Evolutionary conservation across 2,888 invertebrate species (phyloP).

Genomic region (Oscheius sp.): DNA sequence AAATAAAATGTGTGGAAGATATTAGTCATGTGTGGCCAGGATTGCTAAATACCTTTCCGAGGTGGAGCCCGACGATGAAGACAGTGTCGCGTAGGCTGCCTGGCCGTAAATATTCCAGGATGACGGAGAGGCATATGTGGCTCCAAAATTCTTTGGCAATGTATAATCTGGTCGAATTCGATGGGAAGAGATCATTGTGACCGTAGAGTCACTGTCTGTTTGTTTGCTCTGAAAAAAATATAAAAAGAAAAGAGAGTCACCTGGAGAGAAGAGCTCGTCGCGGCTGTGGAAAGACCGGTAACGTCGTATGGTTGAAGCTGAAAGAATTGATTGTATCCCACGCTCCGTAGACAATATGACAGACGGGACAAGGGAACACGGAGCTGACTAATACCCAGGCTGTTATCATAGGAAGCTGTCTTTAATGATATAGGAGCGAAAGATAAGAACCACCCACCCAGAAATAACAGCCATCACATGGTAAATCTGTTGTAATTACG

Average conservation of each 20-base stretch:
- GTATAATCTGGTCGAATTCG: conserved; percentile 16
- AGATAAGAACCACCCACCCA: conserved; percentile 23
- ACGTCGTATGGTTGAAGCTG: conserved; percentile 21
- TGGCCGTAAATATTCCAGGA: conserved; percentile 12
- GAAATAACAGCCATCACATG: background rate
- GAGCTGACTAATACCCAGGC: conserved; percentile 17
- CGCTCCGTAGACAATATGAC: conserved; percentile 19
- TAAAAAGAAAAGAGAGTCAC: conserved; percentile 3
- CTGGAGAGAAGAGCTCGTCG: conserved; percentile 15
- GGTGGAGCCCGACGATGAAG: background rate
- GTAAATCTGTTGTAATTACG: background rate
- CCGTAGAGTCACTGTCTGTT: conserved; percentile 18
- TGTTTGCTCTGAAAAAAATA: conserved; percentile 13
- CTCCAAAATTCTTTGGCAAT: conserved; percentile 20
- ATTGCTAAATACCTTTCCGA: background rate
- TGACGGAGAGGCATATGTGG: conserved; percentile 7
- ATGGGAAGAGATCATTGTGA: conserved; percentile 23
- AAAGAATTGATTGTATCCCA: conserved; percentile 12
- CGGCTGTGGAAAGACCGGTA: conserved; percentile 6
- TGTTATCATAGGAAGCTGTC: background rate
- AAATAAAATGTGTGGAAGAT: too few relatives aligned
- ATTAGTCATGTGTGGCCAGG: background rate
- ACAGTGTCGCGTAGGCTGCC: background rate
- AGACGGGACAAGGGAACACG: background rate
- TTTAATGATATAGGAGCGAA: background rate